Conservation (phyloP, 2,113 vertebrate genomes). For the Ochotona curzoniae region DNA sequence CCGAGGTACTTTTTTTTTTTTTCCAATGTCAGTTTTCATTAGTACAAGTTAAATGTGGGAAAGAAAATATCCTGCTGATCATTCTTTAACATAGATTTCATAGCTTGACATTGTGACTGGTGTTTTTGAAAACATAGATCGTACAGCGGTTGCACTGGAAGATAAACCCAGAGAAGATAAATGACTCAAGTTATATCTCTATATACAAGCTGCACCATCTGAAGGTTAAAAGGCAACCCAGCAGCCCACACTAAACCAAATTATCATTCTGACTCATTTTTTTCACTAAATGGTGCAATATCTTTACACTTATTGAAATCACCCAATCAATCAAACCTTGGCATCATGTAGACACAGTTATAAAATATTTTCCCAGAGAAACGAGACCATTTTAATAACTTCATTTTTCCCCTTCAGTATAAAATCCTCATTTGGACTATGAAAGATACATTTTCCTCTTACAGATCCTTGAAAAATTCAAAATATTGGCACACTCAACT, state of each 20-base stretch:
- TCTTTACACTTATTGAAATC: conserved; percentile 13
- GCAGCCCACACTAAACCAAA: not conserved
- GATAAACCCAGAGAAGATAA: not conserved
- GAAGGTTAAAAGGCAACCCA: not conserved
- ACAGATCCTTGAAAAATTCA: conserved; percentile 22
- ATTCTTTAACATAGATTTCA: conserved; percentile 28
- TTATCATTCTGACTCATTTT: not conserved
- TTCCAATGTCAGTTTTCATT: conserved; percentile 10
- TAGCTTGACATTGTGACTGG: not conserved
- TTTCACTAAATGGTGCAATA: not conserved
- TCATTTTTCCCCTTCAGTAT: not conserved
- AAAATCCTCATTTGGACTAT: not conserved
- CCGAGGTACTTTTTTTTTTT: not conserved
- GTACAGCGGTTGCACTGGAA: not conserved
- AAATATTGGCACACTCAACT: not conserved
- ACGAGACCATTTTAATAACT: not conserved
- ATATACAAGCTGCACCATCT: not conserved
- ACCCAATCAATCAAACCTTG: not conserved
- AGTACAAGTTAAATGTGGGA: not conserved
- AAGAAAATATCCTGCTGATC: not conserved
- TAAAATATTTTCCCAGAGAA: conserved; percentile 33
- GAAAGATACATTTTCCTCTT: conserved; percentile 6
- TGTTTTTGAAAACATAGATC: conserved; percentile 18
- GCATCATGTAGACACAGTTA: not conserved
- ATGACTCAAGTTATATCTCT: not conserved